Evolutionary conservation across 2,888 invertebrate genomes (phyloP), one percentile per base, ranked within the genome.

Genomic region (Calliscelio sp.): DNA sequence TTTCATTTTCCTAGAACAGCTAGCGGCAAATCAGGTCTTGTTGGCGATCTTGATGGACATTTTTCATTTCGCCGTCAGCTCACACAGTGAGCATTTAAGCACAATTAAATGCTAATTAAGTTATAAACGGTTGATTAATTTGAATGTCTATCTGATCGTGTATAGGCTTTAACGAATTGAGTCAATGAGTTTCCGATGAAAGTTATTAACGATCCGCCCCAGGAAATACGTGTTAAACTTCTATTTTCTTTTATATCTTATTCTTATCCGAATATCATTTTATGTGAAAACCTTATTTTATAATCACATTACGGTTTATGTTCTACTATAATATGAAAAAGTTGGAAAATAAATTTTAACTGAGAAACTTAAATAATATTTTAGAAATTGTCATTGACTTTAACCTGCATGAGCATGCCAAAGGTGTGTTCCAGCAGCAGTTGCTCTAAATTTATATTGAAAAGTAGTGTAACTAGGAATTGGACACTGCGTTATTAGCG

Each of bases 401-500:
- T n/a, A 80, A 91, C 92, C 92, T 63, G 92, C 90, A 93, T 96
- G 95, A 20, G 96, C 95, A 86, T 96, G 96, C 93, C 96, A 97
- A 87, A 96, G 95, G 92, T 95, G 96, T 0, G 96, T 96, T 18
- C 97, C 97, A 0, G 96, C 94, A 0, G 94, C 92, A 0, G 95
- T 94, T 0, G 96, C 96, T 51, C 95, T 94, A 89, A 96, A 96
- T 82, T 95, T 95, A 89, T 97, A 97, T 89, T 96, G 95, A 89
- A 96, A 97, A 0, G 94, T 95, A 1, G 95, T 95, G 81, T 95
- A 95, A 88, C 95, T 95, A 0, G 94, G 93, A 86, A 97, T 96
- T 0, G 96, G 96, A 87, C 96, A 97, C 90, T 97, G 97, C 0
- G 96, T 96, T n/a, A 97, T 94, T 94, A 96, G 95, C 0, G 96